Base-by-base conservation (phyloP, 2,113 vertebrate species). In the Arenaria interpres region DNA sequence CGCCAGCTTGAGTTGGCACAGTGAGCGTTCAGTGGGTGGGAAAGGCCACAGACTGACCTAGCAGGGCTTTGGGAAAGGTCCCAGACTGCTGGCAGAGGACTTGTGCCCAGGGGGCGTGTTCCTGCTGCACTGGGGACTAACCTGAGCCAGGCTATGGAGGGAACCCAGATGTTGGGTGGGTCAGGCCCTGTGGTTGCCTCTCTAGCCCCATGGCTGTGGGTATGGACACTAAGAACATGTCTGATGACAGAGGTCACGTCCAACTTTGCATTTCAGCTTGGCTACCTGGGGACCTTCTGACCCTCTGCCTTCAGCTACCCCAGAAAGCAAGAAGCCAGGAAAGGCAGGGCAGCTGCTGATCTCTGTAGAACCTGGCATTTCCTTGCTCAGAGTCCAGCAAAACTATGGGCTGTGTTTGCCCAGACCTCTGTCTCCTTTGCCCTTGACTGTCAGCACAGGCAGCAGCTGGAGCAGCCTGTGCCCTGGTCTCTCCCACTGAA, bases 1-100 rank as follows among this genome's bases (percentile, higher is more conserved):
- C 0, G 17, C 69, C 81, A 88, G 82, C 54, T 43, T 33, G 27
- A 28, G 48, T 51, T 96, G 93, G 95, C 81, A 85, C 45, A 84
- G 35, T 22, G 33, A 88, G 14, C 19, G 0, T 67, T 30, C 78
- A 82, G 56, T 51, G 92, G 75, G 78, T 88, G 80, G 93, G 91
- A 97, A 93, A 91, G 92, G 89, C 63, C 84, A 85, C 39, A n/a
- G 72, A 37, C 9, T 87, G 74, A 86, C 67, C 92, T 39, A 71
- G 72, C 15, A 73, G 73, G 59, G 68, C 80, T 96, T 89, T 93
- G 93, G 84, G 91, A 96, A 90, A 93, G 81, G 67, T 94, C 77
- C 77, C 85, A 90, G 94, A 8, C 73, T 95, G 90, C 80, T 89
- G 89, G 79, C 85, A 94, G 41, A 53, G 32, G 20, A 33, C 41